Conservation (phyloP, 2,797 vertebrate species). For the Falco naumanni region DNA sequence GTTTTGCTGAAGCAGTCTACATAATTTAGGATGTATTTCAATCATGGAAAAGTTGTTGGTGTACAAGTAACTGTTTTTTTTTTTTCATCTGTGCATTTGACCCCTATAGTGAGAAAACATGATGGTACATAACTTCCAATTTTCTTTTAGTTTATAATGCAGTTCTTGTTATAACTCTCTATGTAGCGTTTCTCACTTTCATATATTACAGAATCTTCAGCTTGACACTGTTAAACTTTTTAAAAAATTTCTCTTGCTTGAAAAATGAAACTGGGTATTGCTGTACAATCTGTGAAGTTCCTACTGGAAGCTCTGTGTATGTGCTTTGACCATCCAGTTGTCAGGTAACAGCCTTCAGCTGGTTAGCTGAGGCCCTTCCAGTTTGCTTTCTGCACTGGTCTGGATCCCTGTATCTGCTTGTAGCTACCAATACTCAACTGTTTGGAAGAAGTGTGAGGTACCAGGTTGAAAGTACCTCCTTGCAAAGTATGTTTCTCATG, state of each 20-base stretch:
- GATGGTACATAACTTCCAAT: too few relatives aligned
- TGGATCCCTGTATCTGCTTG: background rate
- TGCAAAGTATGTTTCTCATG: background rate
- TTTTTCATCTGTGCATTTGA: background rate
- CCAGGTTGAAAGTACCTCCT: background rate
- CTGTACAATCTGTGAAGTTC: background rate
- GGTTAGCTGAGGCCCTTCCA: background rate
- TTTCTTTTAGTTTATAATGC: background rate
- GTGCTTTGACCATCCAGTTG: background rate
- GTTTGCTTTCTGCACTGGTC: background rate
- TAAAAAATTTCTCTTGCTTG: background rate
- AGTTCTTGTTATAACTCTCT: background rate
- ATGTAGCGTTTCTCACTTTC: background rate
- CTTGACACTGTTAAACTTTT: background rate
- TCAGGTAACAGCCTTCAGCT: background rate
- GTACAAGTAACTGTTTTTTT: background rate
- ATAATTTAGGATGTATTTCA: background rate
- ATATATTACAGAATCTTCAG: background rate
- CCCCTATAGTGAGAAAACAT: background rate
- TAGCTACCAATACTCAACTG: background rate
- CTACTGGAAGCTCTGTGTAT: background rate
- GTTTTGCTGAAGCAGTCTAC: background rate
- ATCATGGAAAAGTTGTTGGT: background rate
- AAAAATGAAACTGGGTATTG: background rate
- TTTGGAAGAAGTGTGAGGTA: background rate